Conservation (phyloP, 2,113 vertebrate genomes). For the Etheostoma spectabile region DNA sequence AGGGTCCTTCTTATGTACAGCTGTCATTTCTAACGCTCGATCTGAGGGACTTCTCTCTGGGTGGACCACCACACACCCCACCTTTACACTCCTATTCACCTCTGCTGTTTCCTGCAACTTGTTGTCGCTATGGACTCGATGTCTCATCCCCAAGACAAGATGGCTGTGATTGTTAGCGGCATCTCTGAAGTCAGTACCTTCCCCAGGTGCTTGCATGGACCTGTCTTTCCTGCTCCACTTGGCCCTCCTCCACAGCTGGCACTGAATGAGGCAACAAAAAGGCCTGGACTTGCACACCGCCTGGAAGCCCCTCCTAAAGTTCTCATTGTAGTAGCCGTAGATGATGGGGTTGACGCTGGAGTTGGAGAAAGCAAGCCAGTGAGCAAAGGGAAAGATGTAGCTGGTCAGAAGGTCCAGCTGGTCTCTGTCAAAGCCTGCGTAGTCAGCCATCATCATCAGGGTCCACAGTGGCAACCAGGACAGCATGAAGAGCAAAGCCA, state of each 20-base stretch:
- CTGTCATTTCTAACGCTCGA: conserved; percentile 51
- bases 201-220: conserved; percentile 2
- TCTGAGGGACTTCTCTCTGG: conserved; percentile 35
- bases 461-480: conserved; percentile 89
- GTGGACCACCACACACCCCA: conserved; percentile 49
- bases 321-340: conserved; percentile 88
- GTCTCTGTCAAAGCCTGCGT: conserved; percentile 76
- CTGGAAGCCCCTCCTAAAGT: conserved; percentile 86
- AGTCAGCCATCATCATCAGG: conserved; percentile 86
- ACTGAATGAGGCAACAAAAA: conserved; percentile 43
- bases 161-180: conserved; percentile 53
- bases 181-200: conserved; percentile 44
- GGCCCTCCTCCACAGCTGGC: conserved; percentile 24
- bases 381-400: conserved; percentile 86
- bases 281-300: conserved; percentile 72
- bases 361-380: conserved; percentile 89
- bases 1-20: conserved; percentile 51
- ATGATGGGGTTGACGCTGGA: conserved; percentile 88
- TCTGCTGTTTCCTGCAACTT: conserved; percentile 58
- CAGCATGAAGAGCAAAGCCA: conserved; percentile 85
- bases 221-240: conserved; percentile 41
- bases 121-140: conserved; percentile 77
- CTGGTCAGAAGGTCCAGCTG: conserved; percentile 82
- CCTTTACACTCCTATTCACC: conserved; percentile 34
- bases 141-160: conserved; percentile 67